A percentile compares a stretch with the other conserved stretches of the same genome.
Conservation (phyloP, 2,888 invertebrate genomes). For the Caenorhabditis panamensis region DNA sequence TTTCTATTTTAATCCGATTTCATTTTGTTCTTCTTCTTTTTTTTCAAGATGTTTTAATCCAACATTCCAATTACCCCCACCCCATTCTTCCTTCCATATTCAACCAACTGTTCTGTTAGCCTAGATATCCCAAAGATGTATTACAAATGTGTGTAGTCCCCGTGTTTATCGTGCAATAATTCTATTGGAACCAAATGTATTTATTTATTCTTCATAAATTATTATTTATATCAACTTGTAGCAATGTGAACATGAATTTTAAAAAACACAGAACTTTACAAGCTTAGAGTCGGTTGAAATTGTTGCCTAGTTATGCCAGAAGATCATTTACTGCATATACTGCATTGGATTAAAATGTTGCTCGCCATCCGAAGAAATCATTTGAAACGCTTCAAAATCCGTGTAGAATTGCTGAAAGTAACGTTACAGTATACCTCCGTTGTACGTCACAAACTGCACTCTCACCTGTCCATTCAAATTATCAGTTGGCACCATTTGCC, state of each 20-base stretch:
- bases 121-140: conserved; percentile 56
- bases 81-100: background rate
- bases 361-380: conserved; percentile 13
- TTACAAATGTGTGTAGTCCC: conserved; percentile 52
- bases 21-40: background rate
- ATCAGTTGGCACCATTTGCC: conserved; percentile 33
- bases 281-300: no score
- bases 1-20: conserved; percentile 4
- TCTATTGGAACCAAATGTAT: conserved; percentile 26
- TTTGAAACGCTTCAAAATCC: conserved; percentile 42
- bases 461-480: conserved; percentile 50
- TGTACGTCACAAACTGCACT: conserved; percentile 17
- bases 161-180: conserved; percentile 46
- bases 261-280: no score
- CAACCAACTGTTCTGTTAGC: conserved; percentile 20
- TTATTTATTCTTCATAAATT: conserved; percentile 12
- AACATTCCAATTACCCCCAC: conserved; percentile 50
- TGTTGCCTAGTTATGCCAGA: no score
- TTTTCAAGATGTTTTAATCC: conserved; percentile 33
- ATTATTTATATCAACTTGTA: conserved; percentile 21
- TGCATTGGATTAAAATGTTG: conserved; percentile 19
- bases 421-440: conserved; percentile 4
- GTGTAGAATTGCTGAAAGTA: conserved; percentile 41
- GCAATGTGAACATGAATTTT: no score
- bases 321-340: conserved; percentile 19